Base-by-base conservation (phyloP, 1,140 invertebrate genomes). In the Micrasema minimum region DNA sequence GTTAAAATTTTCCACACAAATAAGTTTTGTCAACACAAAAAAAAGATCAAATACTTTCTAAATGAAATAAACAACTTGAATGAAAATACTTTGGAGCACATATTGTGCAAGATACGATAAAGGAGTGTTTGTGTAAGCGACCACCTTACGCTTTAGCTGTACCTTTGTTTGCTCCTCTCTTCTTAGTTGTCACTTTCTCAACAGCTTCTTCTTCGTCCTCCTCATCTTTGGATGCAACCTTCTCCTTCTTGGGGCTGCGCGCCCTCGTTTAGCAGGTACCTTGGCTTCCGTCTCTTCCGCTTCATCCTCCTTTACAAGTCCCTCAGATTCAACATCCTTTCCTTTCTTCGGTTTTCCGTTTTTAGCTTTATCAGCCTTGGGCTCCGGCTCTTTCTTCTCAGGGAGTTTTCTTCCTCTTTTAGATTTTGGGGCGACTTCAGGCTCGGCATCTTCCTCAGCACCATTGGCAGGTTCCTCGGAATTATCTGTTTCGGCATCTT, bases 321-420 rank as follows among this genome's bases (percentile, higher is more conserved):
- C 37, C 1, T 68, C 45, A 14, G 74, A 66, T 43, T 69, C 70
- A 18, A 48, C 69, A 18, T 74, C 55, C 12, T 53, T 50, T 9
- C 2, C 67, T 57, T 74, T 75, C 74, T 64, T 77, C 22, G 71
- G 43, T 64, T 64, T 64, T 12, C 20, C 31, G 23, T 46, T 46
- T 46, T 64, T 64, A 48, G 72, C 71, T 75, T 82, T n/a, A 82
- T 50, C 75, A 71, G 46, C 64, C 66, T 62, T 78, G 64, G 20
- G 53, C n/a, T 72, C 69, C 57, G 75, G 75, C 22, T 41, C 55
- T 14, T 64, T 64, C 23, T 64, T 64, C 16, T 64, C 59, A 11
- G 41, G 14, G 6, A 64, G 43, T 59, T 37, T 64, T 16, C 72
- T 37, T 51, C 59, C 35, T 55, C 74, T 31, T 46, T 77, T 72